A percentile compares a stretch with the other conserved stretches of the same genome.
Conservation (phyloP, 1,140 invertebrate species). For the Spodoptera litura region DNA sequence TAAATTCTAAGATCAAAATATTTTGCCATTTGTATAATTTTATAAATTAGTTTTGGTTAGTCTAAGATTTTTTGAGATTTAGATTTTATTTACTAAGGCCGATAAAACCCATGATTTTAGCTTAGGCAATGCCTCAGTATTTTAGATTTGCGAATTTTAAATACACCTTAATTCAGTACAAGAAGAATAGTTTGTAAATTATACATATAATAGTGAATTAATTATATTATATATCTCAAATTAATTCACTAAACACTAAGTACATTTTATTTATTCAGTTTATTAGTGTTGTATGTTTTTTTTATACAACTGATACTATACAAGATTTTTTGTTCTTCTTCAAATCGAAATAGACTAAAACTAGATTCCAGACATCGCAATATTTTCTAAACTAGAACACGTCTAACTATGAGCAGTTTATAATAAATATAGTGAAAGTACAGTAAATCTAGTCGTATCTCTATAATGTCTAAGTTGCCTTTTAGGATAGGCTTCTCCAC, state of each 20-base stretch:
- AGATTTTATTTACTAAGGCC: constrained; percentile 37
- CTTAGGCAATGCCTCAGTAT: constrained; percentile 40
- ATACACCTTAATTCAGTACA: constrained; percentile 19
- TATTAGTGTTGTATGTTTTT: neutral
- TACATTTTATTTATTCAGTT: neutral
- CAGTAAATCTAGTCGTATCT: constrained; percentile 34
- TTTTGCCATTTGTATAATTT: neutral
- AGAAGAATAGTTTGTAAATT: neutral
- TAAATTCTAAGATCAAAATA: constrained; percentile 8
- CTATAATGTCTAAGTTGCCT: constrained; percentile 36
- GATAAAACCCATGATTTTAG: constrained; percentile 46
- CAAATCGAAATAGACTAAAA: neutral
- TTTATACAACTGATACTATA: no score
- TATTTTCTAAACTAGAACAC: constrained; percentile 12
- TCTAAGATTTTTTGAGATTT: constrained; percentile 28
- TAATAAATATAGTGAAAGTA: constrained; percentile 18
- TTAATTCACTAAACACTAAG: neutral
- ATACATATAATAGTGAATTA: neutral
- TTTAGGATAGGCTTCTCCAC: constrained; percentile 36
- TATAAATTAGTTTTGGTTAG: constrained; percentile 11
- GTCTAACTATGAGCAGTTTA: neutral
- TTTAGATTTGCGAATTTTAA: constrained; percentile 21
- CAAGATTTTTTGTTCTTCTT: no score
- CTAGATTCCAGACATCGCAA: constrained; percentile 1
- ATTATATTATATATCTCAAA: neutral